Percentiles rank a stretch among this genome's conserved stretches.
Conservation (phyloP, 2,797 vertebrate genomes). For the Schizopygopsis pylzovi region DNA sequence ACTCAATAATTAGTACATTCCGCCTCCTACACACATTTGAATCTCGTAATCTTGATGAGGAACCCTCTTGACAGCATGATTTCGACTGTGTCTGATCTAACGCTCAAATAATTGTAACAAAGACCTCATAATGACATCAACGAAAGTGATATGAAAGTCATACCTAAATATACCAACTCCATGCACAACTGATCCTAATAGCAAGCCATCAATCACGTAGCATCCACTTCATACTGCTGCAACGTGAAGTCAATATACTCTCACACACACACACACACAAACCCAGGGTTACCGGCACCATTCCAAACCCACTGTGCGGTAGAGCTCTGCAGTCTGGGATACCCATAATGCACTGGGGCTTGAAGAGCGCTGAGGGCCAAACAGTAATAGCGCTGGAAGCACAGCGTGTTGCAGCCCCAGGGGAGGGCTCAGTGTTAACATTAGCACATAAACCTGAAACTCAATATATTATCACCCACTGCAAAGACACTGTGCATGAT, state of each 20-base stretch:
- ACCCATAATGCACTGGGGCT: constrained; percentile 58
- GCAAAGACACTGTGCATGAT: constrained; percentile 67
- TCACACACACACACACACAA: constrained; percentile 11
- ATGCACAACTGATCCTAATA: constrained; percentile 41
- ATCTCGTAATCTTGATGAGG: constrained; percentile 41
- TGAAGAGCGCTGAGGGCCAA: constrained; percentile 41
- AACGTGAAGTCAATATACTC: constrained; percentile 28
- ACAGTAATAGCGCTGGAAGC: constrained; percentile 44
- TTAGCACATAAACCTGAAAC: constrained; percentile 75
- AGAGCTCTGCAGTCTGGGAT: constrained; percentile 49
- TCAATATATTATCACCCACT: constrained; percentile 70
- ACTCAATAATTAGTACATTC: constrained; percentile 41
- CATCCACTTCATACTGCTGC: constrained; percentile 20
- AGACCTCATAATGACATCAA: constrained; percentile 49
- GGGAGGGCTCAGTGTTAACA: constrained; percentile 70
- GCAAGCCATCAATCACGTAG: constrained; percentile 42
- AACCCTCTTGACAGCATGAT: constrained; percentile 33
- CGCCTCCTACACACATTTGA: constrained; percentile 31
- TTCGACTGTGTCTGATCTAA: constrained; percentile 25
- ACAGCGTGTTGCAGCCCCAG: constrained; percentile 59
- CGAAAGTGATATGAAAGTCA: constrained; percentile 53
- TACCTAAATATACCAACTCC: constrained; percentile 45
- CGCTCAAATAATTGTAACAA: constrained; percentile 41
- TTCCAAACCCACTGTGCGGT: constrained; percentile 47
- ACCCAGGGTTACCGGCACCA: constrained; percentile 24